Percentiles rank a stretch among this genome's conserved stretches.
These are phyloP conservation scores for Odontophorus gujanensis DNA, from an alignment of 2,113 vertebrate species.

Conservation along the genomic window DNA sequence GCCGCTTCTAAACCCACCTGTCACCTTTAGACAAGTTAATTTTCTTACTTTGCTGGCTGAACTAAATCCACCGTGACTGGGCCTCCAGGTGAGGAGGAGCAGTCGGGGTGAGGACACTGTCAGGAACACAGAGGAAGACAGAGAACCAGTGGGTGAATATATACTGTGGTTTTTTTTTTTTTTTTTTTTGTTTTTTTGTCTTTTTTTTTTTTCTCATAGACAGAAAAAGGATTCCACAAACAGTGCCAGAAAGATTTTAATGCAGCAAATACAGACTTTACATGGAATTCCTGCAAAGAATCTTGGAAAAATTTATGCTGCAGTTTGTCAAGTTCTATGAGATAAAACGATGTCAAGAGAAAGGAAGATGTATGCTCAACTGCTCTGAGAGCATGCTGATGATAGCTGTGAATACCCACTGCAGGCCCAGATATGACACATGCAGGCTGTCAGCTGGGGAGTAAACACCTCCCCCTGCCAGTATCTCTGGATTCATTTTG, in stretches of 20 bases:
- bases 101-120: neutral
- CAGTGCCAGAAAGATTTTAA: neutral
- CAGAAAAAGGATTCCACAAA: neutral
- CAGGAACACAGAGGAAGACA: neutral
- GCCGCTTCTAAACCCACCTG: slow-evolving; percentile 38
- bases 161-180: neutral
- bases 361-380: neutral
- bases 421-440: neutral
- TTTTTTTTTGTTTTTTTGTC: neutral
- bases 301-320: neutral
- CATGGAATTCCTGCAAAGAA: neutral
- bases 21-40: slow-evolving; percentile 49
- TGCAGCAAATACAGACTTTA: neutral
- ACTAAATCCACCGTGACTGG: slow-evolving; percentile 24
- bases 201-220: neutral
- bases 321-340: neutral
- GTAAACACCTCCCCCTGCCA: neutral
- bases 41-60: slow-evolving; percentile 1
- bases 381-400: neutral
- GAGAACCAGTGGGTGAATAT: neutral
- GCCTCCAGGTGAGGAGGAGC: slow-evolving; percentile 22
- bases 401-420: slow-evolving; percentile 7
- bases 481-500: neutral
- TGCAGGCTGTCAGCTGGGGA: neutral
- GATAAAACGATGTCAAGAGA: neutral